phyloP scores from a whole-genome alignment of 2,888 invertebrate genomes.

The Uloborus plumipes region DNA sequence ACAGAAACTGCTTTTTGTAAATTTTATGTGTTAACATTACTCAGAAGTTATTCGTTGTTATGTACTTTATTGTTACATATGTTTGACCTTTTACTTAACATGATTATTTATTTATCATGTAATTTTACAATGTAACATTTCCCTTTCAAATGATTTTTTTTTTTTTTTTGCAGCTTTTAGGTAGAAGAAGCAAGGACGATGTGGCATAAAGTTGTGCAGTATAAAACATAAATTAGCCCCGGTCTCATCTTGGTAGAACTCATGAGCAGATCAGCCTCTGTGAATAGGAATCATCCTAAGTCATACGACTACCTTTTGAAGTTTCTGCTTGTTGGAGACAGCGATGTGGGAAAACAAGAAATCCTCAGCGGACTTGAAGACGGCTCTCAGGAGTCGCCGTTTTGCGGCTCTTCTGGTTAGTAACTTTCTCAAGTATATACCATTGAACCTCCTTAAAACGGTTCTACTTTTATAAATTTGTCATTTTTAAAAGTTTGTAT shows the following conservation, averaged over 20 bases:
- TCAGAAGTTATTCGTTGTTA: no score
- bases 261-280: constrained; percentile 57
- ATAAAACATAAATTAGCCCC: constrained; percentile 25
- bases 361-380: constrained; percentile 94
- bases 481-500: no score
- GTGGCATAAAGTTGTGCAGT: constrained; percentile 21
- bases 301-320: constrained; percentile 74
- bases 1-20: no score
- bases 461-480: no score
- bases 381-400: constrained; percentile 88
- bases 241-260: constrained; percentile 24
- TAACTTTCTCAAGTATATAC: background rate
- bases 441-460: no score
- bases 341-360: constrained; percentile 98
- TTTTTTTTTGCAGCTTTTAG: background rate
- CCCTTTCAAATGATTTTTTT: background rate
- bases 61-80: no score
- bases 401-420: constrained; percentile 64
- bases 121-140: background rate
- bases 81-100: no score
- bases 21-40: no score
- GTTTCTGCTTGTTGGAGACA: constrained; percentile 95
- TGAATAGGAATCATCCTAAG: constrained; percentile 54
- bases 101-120: no score
- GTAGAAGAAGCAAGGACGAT: constrained; percentile 20